Percentiles rank a stretch among this genome's conserved stretches.
Evolutionary conservation across 1,140 invertebrate genomes (phyloP).

Genomic region (Capitella teleta): DNA sequence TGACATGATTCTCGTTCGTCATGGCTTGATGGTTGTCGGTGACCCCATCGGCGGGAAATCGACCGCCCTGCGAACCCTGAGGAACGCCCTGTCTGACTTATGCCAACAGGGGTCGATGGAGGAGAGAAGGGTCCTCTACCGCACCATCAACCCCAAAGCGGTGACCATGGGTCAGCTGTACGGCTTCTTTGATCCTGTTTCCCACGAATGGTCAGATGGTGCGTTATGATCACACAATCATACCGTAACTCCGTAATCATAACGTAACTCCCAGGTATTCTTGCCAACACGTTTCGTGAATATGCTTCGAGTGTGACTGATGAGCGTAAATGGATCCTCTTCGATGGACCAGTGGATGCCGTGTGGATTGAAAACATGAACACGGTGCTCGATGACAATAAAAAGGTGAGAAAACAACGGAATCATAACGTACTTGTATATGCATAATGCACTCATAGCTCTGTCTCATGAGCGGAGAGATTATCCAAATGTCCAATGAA

Average conservation of each 20-base stretch:
- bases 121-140: neutral
- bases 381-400: constrained; percentile 43
- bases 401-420: constrained; percentile 26
- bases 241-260: no score
- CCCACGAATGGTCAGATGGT: constrained; percentile 44
- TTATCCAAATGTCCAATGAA: constrained; percentile 42
- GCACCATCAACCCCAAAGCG: constrained; percentile 40
- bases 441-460: constrained; percentile 18
- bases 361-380: constrained; percentile 46
- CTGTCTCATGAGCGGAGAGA: constrained; percentile 42
- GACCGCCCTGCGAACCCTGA: constrained; percentile 31
- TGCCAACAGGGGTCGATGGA: neutral
- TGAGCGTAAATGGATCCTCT: constrained; percentile 45
- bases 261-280: constrained; percentile 50
- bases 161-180: constrained; percentile 43
- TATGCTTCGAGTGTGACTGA: constrained; percentile 33
- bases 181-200: constrained; percentile 41
- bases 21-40: constrained; percentile 43
- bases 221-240: constrained; percentile 11
- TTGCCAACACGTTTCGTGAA: constrained; percentile 42
- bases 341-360: constrained; percentile 43
- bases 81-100: constrained; percentile 21
- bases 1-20: constrained; percentile 41
- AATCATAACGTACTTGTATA: neutral
- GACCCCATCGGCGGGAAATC: constrained; percentile 40